Percentiles rank a stretch among this genome's conserved stretches.
Conservation (phyloP, 2,888 invertebrate species). For the Lycaena phlaeas region DNA sequence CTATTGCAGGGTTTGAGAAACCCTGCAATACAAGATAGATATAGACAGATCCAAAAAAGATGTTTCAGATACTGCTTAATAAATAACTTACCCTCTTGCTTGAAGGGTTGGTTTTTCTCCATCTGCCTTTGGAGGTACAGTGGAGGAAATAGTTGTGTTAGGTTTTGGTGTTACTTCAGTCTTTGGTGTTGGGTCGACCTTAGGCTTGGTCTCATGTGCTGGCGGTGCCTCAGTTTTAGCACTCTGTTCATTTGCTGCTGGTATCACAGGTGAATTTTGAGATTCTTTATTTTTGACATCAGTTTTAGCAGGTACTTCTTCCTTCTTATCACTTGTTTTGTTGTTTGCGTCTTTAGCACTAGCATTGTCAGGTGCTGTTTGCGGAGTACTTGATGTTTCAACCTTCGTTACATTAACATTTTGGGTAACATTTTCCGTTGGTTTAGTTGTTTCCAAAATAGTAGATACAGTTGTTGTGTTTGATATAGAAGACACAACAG, state of each 20-base stretch:
- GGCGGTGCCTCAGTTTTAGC: slow-evolving; percentile 15
- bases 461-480: no score
- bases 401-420: no score
- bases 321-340: slow-evolving; percentile 19
- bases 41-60: no score
- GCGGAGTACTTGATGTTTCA: no score
- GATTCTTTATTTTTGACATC: slow-evolving; percentile 18
- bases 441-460: no score
- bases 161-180: slow-evolving; percentile 18
- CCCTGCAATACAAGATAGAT: no score
- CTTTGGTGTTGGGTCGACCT: slow-evolving; percentile 15
- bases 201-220: slow-evolving; percentile 10
- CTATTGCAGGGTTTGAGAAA: no score
- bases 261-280: slow-evolving; percentile 17
- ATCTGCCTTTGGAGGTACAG: slow-evolving; percentile 25
- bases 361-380: not conserved
- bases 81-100: slow-evolving; percentile 40
- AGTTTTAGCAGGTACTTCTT: slow-evolving; percentile 3
- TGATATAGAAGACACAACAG: no score
- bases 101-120: slow-evolving; percentile 26
- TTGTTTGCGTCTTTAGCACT: slow-evolving; percentile 17
- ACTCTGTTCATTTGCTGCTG: slow-evolving; percentile 20
- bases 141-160: slow-evolving; percentile 23
- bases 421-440: no score
- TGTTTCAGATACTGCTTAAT: no score